phyloP scores from a whole-genome alignment of 2,113 vertebrate species.

The Myotis davidii region DNA sequence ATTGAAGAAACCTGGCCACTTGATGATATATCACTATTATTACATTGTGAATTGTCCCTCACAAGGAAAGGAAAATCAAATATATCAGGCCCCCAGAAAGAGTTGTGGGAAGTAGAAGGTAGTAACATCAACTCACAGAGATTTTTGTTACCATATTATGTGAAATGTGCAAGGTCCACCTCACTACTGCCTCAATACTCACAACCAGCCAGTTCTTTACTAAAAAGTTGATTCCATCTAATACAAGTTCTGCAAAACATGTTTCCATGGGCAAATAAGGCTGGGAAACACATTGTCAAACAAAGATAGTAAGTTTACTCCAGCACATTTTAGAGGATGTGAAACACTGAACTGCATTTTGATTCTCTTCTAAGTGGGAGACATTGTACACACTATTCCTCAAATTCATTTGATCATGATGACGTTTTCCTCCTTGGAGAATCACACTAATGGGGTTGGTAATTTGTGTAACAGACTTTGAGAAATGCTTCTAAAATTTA shows the following conservation, averaged over 20 bases:
- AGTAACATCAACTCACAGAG: not conserved
- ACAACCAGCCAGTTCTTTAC: not conserved
- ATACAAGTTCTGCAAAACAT: not conserved
- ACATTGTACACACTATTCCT: not conserved
- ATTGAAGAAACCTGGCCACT: not conserved
- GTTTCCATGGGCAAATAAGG: not conserved
- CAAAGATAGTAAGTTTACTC: not conserved
- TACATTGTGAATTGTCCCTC: not conserved
- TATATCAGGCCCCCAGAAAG: not conserved
- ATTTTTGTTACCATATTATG: not conserved
- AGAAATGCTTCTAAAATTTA: not conserved
- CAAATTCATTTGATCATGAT: not conserved
- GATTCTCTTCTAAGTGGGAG: not conserved
- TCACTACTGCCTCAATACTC: not conserved
- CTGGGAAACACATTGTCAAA: not conserved
- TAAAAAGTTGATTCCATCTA: not conserved
- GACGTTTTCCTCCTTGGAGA: not conserved
- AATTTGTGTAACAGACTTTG: not conserved
- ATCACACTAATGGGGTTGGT: not conserved
- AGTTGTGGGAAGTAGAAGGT: not conserved
- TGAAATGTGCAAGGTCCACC: not conserved
- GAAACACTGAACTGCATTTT: not conserved
- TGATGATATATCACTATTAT: not conserved
- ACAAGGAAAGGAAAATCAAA: not conserved
- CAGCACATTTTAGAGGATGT: not conserved